Evolutionary conservation across 1,140 invertebrate species (phyloP).

Genomic region (Nomia melanderi): DNA sequence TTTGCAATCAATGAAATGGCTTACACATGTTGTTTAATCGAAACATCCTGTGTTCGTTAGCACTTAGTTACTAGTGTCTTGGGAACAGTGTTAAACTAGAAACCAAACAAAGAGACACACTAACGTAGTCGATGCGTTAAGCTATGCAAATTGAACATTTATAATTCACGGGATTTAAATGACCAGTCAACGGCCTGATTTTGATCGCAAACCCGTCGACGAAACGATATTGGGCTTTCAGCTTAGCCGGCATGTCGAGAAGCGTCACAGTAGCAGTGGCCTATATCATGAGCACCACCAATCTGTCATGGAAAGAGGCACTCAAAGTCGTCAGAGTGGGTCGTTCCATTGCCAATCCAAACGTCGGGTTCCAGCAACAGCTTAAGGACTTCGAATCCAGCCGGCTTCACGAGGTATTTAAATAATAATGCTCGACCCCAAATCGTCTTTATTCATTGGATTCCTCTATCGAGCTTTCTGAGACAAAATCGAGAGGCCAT

Average conservation of each 20-base stretch:
- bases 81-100: background rate
- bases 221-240: conserved; percentile 73
- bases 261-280: conserved; percentile 97
- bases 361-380: conserved; percentile 96
- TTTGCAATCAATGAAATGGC: too few species aligned
- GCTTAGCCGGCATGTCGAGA: conserved; percentile 96
- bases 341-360: conserved; percentile 95
- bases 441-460: background rate
- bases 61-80: background rate
- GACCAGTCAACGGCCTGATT: background rate
- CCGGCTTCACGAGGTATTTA: conserved; percentile 87
- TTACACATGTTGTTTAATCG: too few species aligned
- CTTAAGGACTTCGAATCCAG: conserved; percentile 94
- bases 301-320: conserved; percentile 95
- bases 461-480: background rate
- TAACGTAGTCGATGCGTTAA: background rate
- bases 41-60: too few species aligned
- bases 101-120: background rate
- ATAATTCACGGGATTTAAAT: background rate
- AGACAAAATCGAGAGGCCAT: background rate
- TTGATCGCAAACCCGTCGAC: background rate
- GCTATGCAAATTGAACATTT: background rate
- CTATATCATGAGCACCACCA: conserved; percentile 96
- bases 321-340: conserved; percentile 95
- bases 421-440: conserved; percentile 6